Base-by-base conservation (phyloP, 1,140 invertebrate genomes). In the Anoplophora glabripennis region DNA sequence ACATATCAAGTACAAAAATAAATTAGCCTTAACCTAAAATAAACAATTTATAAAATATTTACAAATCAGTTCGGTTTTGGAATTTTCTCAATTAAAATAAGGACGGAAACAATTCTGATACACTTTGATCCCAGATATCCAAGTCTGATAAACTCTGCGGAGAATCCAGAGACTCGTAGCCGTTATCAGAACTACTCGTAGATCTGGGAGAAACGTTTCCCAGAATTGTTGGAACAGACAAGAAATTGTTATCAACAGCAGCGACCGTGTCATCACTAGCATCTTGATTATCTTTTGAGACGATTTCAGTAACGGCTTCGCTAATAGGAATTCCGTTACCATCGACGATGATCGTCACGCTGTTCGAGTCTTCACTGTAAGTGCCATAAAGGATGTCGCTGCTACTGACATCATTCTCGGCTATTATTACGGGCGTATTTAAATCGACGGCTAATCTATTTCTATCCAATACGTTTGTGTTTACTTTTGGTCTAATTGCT, bases 331-430 rank as follows among this genome's bases (percentile, higher is more conserved):
- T 74, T 53, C 83, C 79, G 18, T 85, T 81, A 63, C 84, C 83
- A 37, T 81, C 82, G 3, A 88, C 83, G 48, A 89, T 81, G 1
- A 90, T 84, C 0, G 86, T 89, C 18, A 89, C 83, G 47, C 84
- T 87, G 67, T 89, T 87, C 3, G 83, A 86, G 44, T 79, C 80
- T 68, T 88, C 86, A 69, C 88, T 85, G 55, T 84, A 86, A 33
- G 83, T 88, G 10, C 86, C 86, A 55, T 86, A 88, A 41, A 88
- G 68, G 7, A 77, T 72, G 40, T 80, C 76, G 21, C 21, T 28
- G 21, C 21, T 28, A 28, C 5, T 28, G 5, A 28, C 5, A 1
- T 73, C 62, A 52, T 56, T 53, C 45, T 55, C 46, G 21, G 51
- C 36, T 51, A 46, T 57, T 61, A 49, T 44, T 64, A 48, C 9